Evolutionary conservation across 2,797 vertebrate species (phyloP).

Genomic region (Paratrypauchen microcephalus): DNA sequence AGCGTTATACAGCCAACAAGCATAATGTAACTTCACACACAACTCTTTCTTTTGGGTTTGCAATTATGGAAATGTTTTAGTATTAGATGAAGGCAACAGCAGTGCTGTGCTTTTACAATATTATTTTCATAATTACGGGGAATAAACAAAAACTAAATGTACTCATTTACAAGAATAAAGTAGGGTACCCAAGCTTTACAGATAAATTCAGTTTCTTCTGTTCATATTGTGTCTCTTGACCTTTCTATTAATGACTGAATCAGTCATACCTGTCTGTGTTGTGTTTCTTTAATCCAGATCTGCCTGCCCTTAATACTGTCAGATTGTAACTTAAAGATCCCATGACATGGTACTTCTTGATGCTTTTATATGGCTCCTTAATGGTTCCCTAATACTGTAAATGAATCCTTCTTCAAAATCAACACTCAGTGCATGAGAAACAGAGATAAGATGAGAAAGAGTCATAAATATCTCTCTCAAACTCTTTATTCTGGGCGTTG

Average conservation of each 20-base stretch:
- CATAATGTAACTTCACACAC: neutral
- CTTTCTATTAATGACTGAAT: neutral
- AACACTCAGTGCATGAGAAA: too few relatives aligned
- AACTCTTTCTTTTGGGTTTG: neutral
- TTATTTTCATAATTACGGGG: neutral
- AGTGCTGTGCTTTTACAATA: neutral
- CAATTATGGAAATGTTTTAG: neutral
- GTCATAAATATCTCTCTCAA: too few relatives aligned
- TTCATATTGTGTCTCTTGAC: neutral
- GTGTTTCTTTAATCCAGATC: neutral
- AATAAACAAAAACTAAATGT: neutral
- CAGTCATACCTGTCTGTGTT: neutral
- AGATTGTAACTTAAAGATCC: neutral
- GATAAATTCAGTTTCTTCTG: neutral
- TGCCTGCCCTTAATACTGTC: neutral
- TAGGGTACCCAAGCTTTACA: neutral
- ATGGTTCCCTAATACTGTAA: too few relatives aligned
- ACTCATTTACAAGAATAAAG: neutral
- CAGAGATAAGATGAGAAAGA: too few relatives aligned
- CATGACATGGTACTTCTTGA: too few relatives aligned
- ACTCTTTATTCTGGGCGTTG: too few relatives aligned
- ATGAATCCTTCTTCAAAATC: too few relatives aligned
- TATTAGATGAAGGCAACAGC: neutral
- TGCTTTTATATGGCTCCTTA: too few relatives aligned
- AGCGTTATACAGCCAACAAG: neutral